Base-by-base conservation (phyloP, 2,113 vertebrate genomes). In the Microtus ochrogaster region DNA sequence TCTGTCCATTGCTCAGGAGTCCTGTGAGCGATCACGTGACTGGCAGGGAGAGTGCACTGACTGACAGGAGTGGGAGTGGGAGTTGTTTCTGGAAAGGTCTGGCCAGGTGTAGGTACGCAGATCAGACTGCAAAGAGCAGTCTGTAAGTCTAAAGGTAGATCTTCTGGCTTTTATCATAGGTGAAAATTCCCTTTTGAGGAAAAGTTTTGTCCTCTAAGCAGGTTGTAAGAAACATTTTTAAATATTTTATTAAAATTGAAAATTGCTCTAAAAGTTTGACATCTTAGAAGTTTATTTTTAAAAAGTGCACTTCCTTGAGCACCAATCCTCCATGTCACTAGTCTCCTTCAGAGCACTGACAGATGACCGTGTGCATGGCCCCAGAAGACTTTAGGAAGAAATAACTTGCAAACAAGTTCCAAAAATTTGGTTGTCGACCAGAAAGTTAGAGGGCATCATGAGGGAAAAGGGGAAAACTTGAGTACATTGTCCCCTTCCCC, bases 161-260 rank as follows among this genome's bases (percentile, higher is more conserved):
- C 90, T 92, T 41, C 90, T 28, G 90, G n/a, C 21, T 93, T 94
- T 94, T 89, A 70, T 90, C 58, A 47, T 30, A 77, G 11, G 26
- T 90, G 58, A 88, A 91, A 91, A 58, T 61, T 55, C 92, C 12
- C 89, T 70, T 92, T 92, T 79, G 83, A 91, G 83, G 73, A 82
- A 91, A 94, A 89, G 17, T 8, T 58, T 79, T 77, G 72, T 52
- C 52, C 39, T 92, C 89, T 84, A 84, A 73, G 39, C 12, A n/a
- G 30, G 21, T 88, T 55, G 49, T 68, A 86, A 68, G 63, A 49
- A 70, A 86, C 28, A 68, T 87, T 72, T 70, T 70, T 4, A 87
- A 47, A 70, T 61, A n/a, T 70, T 19, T 70, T 70, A 30, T 47
- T 87, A 65, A 28, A 73, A 70, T 73, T 19, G 28, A 73, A 90